Percentiles rank a stretch among this genome's conserved stretches.
Conservation (phyloP, 2,888 invertebrate genomes). For the Pilophorus perplexus region DNA sequence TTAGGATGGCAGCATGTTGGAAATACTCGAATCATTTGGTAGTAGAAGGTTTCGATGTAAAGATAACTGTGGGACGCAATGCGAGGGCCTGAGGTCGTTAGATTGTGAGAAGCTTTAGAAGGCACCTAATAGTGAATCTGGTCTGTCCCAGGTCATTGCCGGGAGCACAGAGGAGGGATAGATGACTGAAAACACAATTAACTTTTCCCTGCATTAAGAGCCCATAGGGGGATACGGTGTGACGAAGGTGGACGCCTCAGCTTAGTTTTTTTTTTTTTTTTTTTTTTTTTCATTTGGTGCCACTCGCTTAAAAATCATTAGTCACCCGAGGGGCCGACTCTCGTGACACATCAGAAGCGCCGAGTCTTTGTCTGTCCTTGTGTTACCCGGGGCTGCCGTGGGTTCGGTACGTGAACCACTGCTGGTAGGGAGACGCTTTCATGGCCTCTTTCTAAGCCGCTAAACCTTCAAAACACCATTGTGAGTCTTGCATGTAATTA, state of each 20-base stretch:
- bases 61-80: too few relatives aligned
- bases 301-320: constrained; percentile 38
- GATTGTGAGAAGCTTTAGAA: not conserved
- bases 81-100: not conserved
- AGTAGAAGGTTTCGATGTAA: not conserved
- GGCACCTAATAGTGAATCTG: not conserved
- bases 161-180: not conserved
- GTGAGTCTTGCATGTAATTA: too few relatives aligned
- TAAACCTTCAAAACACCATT: too few relatives aligned
- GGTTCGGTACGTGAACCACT: constrained; percentile 5
- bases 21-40: too few relatives aligned
- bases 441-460: not conserved
- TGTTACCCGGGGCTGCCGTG: constrained; percentile 8
- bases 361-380: constrained; percentile 37
- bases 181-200: constrained; percentile 37
- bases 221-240: not conserved
- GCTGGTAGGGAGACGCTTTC: constrained; percentile 2
- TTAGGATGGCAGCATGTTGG: too few relatives aligned
- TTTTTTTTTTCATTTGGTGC: constrained; percentile 19
- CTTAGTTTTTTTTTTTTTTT: not conserved
- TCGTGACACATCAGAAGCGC: constrained; percentile 40
- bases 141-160: not conserved
- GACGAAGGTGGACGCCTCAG: too few relatives aligned
- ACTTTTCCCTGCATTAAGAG: constrained; percentile 31
- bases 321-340: constrained; percentile 25